Evolutionary conservation across 2,888 invertebrate genomes (phyloP), one percentile per base, ranked within the genome.

Genomic region (Aelia acuminata): DNA sequence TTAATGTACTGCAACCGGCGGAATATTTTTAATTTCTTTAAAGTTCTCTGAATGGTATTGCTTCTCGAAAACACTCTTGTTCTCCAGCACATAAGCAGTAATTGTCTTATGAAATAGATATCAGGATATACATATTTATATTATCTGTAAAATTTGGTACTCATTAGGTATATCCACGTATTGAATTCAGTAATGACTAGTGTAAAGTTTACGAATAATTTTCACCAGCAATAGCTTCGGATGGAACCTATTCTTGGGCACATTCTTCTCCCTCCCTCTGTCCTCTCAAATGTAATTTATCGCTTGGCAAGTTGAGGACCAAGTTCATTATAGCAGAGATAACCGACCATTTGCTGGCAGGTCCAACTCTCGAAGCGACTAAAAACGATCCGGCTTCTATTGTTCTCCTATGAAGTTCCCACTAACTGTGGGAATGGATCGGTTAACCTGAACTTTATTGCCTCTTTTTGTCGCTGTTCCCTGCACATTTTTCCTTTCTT

Each of bases 301-400:
- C 18, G 35, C 63, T 35, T 70, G 63, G 63, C 63, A 70, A 70
- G 63, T 70, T 70, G 63, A 70, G 63, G 20, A 31, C 31, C 18
- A 70, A 70, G 22, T 70, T 70, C 63, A 70, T 70, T 70, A 70
- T 70, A 43, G 43, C 11, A 43, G 43, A 80, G 80, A 80, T 80
- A 47, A 47, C n/a, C 80, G 43, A 43, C 39, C 80, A 80, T 80
- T 80, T 20, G 31, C 80, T 80, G 80, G 80, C 80, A 80, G 43
- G 43, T 70, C 80, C 80, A n/a, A 80, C 80, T 80, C 80, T n/a
- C 43, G 18, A 35, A 35, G 63, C 18, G 43, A 80, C 80, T 80
- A 80, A 80, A 47, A 80, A 80, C 43, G 39, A 22, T 80, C 80
- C 43, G n/a, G n/a, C 4, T n/a, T n/a, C 80, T 80, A 80, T 80